phyloP scores from a whole-genome alignment of 2,113 vertebrate genomes.

The Ammodytes marinus region DNA sequence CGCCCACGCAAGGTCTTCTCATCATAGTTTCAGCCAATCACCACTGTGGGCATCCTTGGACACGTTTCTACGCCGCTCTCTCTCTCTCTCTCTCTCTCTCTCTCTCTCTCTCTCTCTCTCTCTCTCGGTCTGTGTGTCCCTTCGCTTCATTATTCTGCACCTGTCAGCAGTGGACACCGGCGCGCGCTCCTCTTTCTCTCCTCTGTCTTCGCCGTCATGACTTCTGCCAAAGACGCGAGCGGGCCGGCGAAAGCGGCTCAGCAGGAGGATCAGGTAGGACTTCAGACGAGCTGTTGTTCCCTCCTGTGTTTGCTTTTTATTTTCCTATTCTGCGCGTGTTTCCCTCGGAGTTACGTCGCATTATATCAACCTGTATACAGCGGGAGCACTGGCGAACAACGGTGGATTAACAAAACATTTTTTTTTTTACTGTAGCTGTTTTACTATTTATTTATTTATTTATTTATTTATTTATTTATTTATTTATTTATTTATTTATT shows the following conservation, averaged over 20 bases:
- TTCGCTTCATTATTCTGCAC: conserved; percentile 62
- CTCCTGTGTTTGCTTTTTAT: too few relatives aligned
- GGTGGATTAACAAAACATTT: not conserved
- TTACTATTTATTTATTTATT: too few relatives aligned
- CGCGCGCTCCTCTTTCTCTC: conserved; percentile 21
- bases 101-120: conserved; percentile 16
- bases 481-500: too few relatives aligned
- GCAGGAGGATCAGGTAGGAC: conserved; percentile 93
- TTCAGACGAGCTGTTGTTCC: not conserved
- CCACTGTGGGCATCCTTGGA: conserved; percentile 43
- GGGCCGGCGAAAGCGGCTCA: conserved; percentile 88
- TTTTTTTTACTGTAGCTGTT: too few relatives aligned
- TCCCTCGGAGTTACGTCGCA: not conserved
- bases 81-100: conserved; percentile 9
- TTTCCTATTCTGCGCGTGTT: not conserved
- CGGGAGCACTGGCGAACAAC: conserved; percentile 1
- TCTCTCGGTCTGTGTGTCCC: conserved; percentile 12
- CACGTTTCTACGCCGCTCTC: conserved; percentile 6
- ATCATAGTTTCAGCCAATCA: conserved; percentile 61
- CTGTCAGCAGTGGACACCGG: conserved; percentile 54
- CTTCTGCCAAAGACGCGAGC: conserved; percentile 91
- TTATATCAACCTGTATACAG: not conserved
- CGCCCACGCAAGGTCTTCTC: conserved; percentile 56
- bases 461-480: not conserved
- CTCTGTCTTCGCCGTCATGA: conserved; percentile 85